Evolutionary conservation across 2,888 invertebrate species (phyloP).

Genomic region (Ischnus inquisitorius): DNA sequence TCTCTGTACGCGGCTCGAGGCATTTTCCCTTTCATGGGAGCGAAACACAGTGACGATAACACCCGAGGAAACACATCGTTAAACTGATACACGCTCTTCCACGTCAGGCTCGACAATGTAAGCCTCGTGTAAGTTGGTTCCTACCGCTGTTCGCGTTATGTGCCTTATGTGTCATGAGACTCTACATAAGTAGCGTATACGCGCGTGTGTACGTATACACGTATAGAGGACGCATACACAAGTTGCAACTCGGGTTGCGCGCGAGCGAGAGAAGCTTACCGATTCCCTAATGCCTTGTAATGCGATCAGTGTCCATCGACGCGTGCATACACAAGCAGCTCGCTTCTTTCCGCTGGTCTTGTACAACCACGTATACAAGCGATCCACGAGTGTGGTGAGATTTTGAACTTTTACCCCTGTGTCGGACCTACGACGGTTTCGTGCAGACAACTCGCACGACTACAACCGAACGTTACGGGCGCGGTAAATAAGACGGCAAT

Average conservation of each 20-base stretch:
- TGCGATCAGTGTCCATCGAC: slow-evolving; percentile 82
- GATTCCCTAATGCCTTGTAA: slow-evolving; percentile 84
- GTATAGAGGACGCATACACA: slow-evolving; percentile 72
- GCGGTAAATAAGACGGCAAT: not conserved
- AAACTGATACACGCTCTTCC: slow-evolving; percentile 66
- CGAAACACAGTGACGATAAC: slow-evolving; percentile 1
- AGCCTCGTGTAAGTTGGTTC: slow-evolving; percentile 78
- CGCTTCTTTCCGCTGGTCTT: slow-evolving; percentile 20
- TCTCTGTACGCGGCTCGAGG: slow-evolving; percentile 14
- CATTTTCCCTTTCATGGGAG: slow-evolving; percentile 13
- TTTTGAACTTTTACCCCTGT: not conserved
- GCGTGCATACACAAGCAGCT: slow-evolving; percentile 66
- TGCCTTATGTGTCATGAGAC: not conserved
- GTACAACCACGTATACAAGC: not conserved
- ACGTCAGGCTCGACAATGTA: slow-evolving; percentile 70
- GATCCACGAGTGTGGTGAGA: not conserved
- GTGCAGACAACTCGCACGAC: not conserved
- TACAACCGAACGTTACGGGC: not conserved
- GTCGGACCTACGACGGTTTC: no score
- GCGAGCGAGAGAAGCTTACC: slow-evolving; percentile 80
- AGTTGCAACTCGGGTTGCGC: slow-evolving; percentile 54
- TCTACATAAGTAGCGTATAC: no score
- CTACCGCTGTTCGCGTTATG: slow-evolving; percentile 62
- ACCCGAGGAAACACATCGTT: slow-evolving; percentile 18
- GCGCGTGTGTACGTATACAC: not conserved